Evolutionary conservation across 2,888 invertebrate genomes (phyloP), one percentile per base, ranked within the genome.

Genomic region (Cerceris rybyensis): DNA sequence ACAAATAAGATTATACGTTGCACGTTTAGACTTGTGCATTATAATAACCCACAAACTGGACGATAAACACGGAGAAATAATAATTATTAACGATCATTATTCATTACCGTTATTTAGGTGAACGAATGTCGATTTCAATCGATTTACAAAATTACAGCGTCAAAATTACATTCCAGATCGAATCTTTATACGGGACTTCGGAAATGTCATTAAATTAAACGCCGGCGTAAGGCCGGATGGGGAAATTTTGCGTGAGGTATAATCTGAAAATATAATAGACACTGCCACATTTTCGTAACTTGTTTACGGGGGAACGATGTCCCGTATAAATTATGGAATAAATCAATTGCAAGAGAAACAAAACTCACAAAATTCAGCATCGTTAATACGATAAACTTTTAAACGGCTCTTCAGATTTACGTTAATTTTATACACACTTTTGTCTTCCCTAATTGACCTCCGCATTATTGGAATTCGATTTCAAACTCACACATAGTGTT

Each of bases 201-300:
- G 1, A 69, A 39, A 7, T 17, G 28, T n/a, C 60, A 49, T 60
- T 72, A 61, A 28, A 72, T 72, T 67, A 60, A 42, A 43, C 43
- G 68, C 14, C 13, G 28, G 14, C 17, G 17, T 42, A 42, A n/a
- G 7, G 6, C 11, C 42, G 54, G 54, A n/a, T 16, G 67, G 28
- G 28, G 60, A 42, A 16, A 61, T 73, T 69, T 42, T 54, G 54
- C 49, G n/a, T 46, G 41, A 63, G 58, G 52, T 70, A 52, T 50
- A 58, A 64, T 54, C 46, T 16, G 50, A 71, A 66, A 71, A 39
- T 66, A 55, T 17, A 42, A 66, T 46, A 66, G 59, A 65, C 46
- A 46, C 46, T 46, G 54, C 54, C 14, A 16, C 16, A 16, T 54
- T 16, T 16, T 54, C 54, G 14, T n/a, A 54, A 54, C 54, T 8